Base-by-base conservation (phyloP, 92 coral and sea anemone genomes). In the Pocillopora meandrina region DNA sequence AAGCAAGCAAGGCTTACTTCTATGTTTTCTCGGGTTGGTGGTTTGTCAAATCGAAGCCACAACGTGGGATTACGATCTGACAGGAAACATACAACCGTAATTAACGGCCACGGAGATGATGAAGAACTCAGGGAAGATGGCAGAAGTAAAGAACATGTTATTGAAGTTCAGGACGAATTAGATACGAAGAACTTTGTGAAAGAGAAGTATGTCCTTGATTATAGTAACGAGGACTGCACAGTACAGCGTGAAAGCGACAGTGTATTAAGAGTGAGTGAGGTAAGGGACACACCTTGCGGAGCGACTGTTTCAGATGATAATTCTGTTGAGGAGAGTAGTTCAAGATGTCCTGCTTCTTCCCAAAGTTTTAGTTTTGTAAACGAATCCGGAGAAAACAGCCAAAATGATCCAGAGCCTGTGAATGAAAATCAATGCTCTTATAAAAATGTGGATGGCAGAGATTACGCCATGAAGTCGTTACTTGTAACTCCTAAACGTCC, bases 1-100 rank as follows among this genome's bases (percentile, higher is more conserved):
- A 93, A 93, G 33, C 98, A 91, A 82, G 89, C 77, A 11, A 93
- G 89, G 83, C 75, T 93, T 12, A 87, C 93, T 6, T 56, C 71
- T 17, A 72, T 93, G 33, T 84, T 86, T 35, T 7, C 77, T 2
- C 73, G 3, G 19, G 55, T 56, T 31, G 57, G 34, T 20, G 49
- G 58, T 12, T 65, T 33, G n/a, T 17, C 16, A 21, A 61, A 15
- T 61, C 61, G 13, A 23, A 23, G 23, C 36, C n/a, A 33, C 1
- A 82, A 64, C 17, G 35, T 17, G 62, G 31, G 17, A 59, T 2
- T 15, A 42, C 21, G 63, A 55, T 65, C 83, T 65, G 63, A 35
- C 15, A 21, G 14, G 21, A 23, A 31, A 60, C 57, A 14, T 18
- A 11, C 34, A 12, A 10, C 14, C 63, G 68, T 7, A 17, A 36